Evolutionary conservation across 2,888 invertebrate genomes (phyloP).

Genomic region (Carpatolechia fugitivella): DNA sequence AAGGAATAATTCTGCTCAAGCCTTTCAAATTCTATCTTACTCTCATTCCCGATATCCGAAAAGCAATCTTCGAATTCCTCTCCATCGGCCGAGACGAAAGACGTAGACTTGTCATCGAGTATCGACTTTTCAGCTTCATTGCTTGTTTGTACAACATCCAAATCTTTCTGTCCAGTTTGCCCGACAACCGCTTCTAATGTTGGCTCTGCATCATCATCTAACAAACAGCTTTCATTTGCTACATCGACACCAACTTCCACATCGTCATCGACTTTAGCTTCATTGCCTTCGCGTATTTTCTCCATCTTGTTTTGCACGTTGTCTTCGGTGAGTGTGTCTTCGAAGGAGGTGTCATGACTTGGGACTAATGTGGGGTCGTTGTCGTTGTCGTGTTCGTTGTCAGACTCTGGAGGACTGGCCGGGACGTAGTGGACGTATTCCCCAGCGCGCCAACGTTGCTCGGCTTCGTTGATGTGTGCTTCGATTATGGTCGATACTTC

Average conservation of each 20-base stretch:
- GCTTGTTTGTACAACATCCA: neutral
- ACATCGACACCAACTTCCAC: slow-evolving; percentile 27
- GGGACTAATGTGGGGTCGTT: slow-evolving; percentile 53
- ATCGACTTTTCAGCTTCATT: neutral
- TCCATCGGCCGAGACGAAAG: neutral
- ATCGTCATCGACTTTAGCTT: slow-evolving; percentile 26
- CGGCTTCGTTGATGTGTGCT: slow-evolving; percentile 58
- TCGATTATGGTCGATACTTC: slow-evolving; percentile 65
- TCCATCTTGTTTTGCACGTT: slow-evolving; percentile 26
- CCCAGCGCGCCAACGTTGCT: slow-evolving; percentile 53
- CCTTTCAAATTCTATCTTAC: slow-evolving; percentile 34
- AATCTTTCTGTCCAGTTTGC: neutral
- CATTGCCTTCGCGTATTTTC: slow-evolving; percentile 21
- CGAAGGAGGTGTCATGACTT: slow-evolving; percentile 47
- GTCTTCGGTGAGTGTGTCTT: slow-evolving; percentile 60
- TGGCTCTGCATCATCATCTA: slow-evolving; percentile 31
- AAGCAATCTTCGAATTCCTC: slow-evolving; percentile 65
- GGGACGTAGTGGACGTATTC: slow-evolving; percentile 39
- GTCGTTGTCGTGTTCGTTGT: slow-evolving; percentile 33
- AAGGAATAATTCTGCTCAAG: slow-evolving; percentile 57
- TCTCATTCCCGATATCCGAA: slow-evolving; percentile 31
- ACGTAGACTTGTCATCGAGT: neutral
- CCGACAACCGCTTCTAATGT: neutral
- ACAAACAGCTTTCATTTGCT: neutral
- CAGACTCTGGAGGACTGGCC: slow-evolving; percentile 36